Percentiles rank a stretch among this genome's conserved stretches.
Evolutionary conservation across 2,888 invertebrate genomes (phyloP).

Genomic region (Chrysomela aeneicollis): DNA sequence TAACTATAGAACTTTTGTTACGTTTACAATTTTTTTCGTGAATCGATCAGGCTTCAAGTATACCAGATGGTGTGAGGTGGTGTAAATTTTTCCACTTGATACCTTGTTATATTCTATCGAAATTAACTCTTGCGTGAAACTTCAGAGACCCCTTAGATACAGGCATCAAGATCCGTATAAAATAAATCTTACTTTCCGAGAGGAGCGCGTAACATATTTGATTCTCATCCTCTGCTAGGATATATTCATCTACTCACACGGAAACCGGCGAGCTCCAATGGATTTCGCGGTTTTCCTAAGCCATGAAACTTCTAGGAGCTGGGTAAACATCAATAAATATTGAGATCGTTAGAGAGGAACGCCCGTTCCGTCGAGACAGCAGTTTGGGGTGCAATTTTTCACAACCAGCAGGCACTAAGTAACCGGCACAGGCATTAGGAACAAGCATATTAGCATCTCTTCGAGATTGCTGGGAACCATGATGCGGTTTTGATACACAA

Average conservation of each 20-base stretch:
- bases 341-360: background rate
- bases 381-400: background rate
- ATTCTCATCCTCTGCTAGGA: background rate
- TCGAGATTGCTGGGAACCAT: background rate
- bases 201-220: background rate
- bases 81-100: no score
- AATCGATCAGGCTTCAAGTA: no score
- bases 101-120: no score
- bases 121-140: no score
- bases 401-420: background rate
- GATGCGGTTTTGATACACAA: background rate
- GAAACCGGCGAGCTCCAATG: background rate
- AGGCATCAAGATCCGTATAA: background rate
- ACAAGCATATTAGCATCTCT: background rate
- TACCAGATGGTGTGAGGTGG: no score
- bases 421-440: background rate
- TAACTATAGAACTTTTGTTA: no score
- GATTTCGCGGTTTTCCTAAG: background rate
- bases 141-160: no score
- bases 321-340: background rate
- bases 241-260: background rate
- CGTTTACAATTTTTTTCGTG: no score
- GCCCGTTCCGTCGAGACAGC: background rate
- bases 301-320: background rate
- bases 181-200: background rate